phyloP scores from a whole-genome alignment of 2,113 vertebrate species.

The Brevimyrus niger region DNA sequence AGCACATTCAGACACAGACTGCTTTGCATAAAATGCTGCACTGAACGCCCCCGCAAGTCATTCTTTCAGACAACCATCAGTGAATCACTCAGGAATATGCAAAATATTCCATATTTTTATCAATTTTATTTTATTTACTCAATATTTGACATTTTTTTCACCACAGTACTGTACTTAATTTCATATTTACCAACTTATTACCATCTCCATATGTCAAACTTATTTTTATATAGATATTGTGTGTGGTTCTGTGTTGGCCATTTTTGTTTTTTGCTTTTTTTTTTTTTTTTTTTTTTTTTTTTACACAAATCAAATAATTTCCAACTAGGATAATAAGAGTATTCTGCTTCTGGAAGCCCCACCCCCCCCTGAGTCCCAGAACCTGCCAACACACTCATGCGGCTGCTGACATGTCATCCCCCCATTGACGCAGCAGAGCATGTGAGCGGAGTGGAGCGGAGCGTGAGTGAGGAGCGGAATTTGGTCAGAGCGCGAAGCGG shows the following conservation, averaged over 20 bases:
- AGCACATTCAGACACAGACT: not conserved
- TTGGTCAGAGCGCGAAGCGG: too few species aligned
- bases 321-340: not conserved
- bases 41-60: not conserved
- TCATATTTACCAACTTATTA: not conserved
- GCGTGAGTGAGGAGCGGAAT: too few species aligned
- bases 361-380: not conserved
- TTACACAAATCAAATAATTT: too few species aligned
- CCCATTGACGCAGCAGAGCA: not conserved
- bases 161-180: not conserved
- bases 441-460: too few species aligned
- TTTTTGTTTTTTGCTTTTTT: too few species aligned
- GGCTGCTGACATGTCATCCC: not conserved
- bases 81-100: not conserved
- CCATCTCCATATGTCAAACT: not conserved
- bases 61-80: not conserved
- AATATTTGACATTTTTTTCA: not conserved
- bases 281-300: too few species aligned
- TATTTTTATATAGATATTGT: not conserved
- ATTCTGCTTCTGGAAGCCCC: not conserved
- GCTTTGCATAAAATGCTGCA: not conserved
- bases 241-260: not conserved
- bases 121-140: not conserved
- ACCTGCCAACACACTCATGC: not conserved
- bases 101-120: not conserved